Evolutionary conservation across 2,797 vertebrate species (phyloP).

Genomic region (Parambassis ranga): DNA sequence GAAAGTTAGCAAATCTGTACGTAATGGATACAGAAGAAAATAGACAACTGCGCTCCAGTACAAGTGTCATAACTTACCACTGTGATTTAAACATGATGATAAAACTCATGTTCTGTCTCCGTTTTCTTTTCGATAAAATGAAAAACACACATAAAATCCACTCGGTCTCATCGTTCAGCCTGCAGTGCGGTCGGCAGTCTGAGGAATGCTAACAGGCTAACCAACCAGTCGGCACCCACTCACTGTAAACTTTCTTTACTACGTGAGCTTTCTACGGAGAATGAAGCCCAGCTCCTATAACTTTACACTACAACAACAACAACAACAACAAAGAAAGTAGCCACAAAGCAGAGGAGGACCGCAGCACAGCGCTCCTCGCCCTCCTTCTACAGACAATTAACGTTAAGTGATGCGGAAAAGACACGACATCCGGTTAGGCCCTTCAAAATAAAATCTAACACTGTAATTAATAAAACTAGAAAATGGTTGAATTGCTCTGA

Average conservation of each 20-base stretch:
- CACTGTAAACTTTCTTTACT: not conserved
- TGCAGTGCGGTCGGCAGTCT: not conserved
- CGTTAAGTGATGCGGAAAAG: not conserved
- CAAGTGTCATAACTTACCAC: conserved; percentile 31
- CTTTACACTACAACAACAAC: not conserved
- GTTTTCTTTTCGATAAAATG: not conserved
- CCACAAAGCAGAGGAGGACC: conserved; percentile 13
- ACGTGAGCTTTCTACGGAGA: not conserved
- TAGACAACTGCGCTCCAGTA: not conserved
- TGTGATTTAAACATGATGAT: not conserved
- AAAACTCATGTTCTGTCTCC: not conserved
- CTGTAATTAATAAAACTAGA: no score
- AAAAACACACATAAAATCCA: conserved; percentile 22
- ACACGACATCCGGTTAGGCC: not conserved
- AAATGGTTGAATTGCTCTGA: no score
- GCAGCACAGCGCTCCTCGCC: conserved; percentile 37
- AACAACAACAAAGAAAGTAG: conserved; percentile 40
- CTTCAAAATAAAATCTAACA: conserved; percentile 53
- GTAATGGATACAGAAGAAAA: not conserved
- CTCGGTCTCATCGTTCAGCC: conserved; percentile 23
- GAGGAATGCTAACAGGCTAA: not conserved
- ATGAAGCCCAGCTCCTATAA: not conserved
- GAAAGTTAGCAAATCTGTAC: not conserved
- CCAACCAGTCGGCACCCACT: not conserved
- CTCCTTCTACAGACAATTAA: not conserved